Conservation (phyloP, 2,888 invertebrate species). For the Adelphocoris suturalis region DNA sequence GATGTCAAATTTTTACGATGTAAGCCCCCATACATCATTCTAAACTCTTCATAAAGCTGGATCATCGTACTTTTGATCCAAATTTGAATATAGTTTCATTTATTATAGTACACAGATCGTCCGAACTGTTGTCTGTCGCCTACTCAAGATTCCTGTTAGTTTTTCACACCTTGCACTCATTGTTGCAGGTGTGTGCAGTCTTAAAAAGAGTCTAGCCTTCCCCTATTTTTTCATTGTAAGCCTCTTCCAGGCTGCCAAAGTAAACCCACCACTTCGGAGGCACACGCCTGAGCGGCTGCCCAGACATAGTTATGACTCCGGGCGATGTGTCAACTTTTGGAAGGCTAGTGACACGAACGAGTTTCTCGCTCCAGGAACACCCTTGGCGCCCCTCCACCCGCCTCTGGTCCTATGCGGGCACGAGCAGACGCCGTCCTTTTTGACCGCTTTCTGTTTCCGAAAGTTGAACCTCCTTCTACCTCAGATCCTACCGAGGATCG, state of each 20-base stretch:
- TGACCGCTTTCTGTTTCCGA: conserved; percentile 70
- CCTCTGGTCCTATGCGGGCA: conserved; percentile 45
- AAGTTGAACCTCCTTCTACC: conserved; percentile 58
- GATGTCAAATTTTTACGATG: too few relatives aligned
- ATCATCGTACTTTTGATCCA: too few relatives aligned
- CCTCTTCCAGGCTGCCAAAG: too few relatives aligned
- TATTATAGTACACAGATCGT: too few relatives aligned
- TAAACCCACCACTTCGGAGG: neutral
- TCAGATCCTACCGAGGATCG: conserved; percentile 49
- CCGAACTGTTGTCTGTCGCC: too few relatives aligned
- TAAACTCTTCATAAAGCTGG: too few relatives aligned
- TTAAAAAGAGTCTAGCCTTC: too few relatives aligned
- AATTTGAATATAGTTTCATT: too few relatives aligned
- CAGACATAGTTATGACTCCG: neutral
- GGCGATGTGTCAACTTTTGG: conserved; percentile 74
- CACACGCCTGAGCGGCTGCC: neutral
- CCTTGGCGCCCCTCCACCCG: conserved; percentile 64
- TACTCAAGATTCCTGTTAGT: neutral
- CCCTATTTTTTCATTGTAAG: too few relatives aligned
- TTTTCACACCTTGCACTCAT: neutral
- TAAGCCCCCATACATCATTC: too few relatives aligned
- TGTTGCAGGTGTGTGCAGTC: neutral
- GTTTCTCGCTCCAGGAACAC: conserved; percentile 63
- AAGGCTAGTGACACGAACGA: conserved; percentile 75
- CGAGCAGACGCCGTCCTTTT: conserved; percentile 48